Percentiles rank a stretch among this genome's conserved stretches.
Conservation (phyloP, 2,113 vertebrate species). For the Anhinga rufa region DNA sequence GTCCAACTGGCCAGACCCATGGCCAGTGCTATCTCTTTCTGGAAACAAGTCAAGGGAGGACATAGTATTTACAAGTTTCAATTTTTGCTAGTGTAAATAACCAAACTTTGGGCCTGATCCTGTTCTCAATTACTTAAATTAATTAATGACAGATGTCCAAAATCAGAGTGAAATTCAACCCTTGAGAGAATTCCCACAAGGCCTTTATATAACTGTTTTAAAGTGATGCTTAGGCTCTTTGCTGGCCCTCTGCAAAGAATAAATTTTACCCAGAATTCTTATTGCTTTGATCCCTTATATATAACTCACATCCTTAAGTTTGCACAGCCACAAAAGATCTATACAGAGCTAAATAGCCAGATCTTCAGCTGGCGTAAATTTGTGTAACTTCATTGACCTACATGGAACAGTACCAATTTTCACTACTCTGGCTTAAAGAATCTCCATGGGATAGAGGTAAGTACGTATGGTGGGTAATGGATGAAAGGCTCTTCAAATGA, state of each 20-base stretch:
- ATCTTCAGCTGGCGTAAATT: slow-evolving; percentile 64
- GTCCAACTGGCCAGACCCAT: background rate
- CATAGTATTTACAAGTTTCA: slow-evolving; percentile 2
- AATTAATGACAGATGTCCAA: slow-evolving; percentile 59
- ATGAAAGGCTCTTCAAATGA: slow-evolving; percentile 62
- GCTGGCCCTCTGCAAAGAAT: slow-evolving; percentile 59
- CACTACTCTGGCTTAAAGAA: slow-evolving; percentile 51
- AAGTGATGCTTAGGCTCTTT: slow-evolving; percentile 44
- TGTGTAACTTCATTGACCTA: slow-evolving; percentile 62
- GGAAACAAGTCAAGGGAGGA: background rate
- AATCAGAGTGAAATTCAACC: slow-evolving; percentile 51
- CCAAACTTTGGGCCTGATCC: slow-evolving; percentile 30
- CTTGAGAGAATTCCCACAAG: slow-evolving; percentile 47
- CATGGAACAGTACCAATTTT: slow-evolving; percentile 58
- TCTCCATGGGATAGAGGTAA: slow-evolving; percentile 59
- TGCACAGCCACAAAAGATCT: slow-evolving; percentile 57
- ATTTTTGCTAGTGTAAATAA: slow-evolving; percentile 9
- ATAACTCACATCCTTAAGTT: slow-evolving; percentile 50
- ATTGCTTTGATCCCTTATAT: slow-evolving; percentile 53
- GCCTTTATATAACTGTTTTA: slow-evolving; percentile 41
- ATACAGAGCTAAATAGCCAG: slow-evolving; percentile 38
- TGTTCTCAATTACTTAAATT: slow-evolving; percentile 53
- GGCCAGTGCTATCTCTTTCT: background rate
- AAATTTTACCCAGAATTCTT: slow-evolving; percentile 64
- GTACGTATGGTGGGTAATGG: slow-evolving; percentile 39